A percentile compares a stretch with the other conserved stretches of the same genome.
phyloP scores from a whole-genome alignment of 2,797 vertebrate genomes.

The Mustela erminea region DNA sequence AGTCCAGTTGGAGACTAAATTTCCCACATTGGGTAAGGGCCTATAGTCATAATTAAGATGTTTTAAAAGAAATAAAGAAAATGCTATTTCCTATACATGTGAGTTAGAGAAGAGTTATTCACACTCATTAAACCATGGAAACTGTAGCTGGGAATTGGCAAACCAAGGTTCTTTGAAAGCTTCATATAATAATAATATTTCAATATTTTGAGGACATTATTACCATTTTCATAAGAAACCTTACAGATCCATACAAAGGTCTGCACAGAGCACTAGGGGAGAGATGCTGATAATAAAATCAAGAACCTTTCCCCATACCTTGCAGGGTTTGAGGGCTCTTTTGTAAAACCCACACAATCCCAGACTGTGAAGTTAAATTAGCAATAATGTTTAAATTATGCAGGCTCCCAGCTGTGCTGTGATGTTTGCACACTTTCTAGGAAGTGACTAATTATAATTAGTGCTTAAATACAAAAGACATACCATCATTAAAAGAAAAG shows the following conservation, averaged over 20 bases:
- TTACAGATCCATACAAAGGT: conserved; percentile 1
- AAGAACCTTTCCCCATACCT: not conserved
- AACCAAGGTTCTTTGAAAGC: conserved; percentile 45
- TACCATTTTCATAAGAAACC: conserved; percentile 33
- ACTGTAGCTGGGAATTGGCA: conserved; percentile 16
- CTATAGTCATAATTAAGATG: conserved; percentile 20
- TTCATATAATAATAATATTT: conserved; percentile 44
- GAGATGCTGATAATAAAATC: not conserved
- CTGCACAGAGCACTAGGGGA: not conserved
- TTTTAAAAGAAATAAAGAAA: conserved; percentile 59
- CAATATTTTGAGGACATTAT: conserved; percentile 55
- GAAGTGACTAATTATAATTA: conserved; percentile 81
- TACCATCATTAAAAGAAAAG: conserved; percentile 53
- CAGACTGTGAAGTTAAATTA: conserved; percentile 77
- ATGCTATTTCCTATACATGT: not conserved
- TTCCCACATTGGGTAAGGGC: not conserved
- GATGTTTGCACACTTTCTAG: conserved; percentile 84
- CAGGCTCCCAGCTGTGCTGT: conserved; percentile 74
- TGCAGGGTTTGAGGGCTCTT: conserved; percentile 3
- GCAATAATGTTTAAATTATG: conserved; percentile 80
- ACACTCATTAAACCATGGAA: conserved; percentile 47
- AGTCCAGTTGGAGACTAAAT: not conserved
- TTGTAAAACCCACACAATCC: conserved; percentile 69
- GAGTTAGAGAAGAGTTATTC: conserved; percentile 6
- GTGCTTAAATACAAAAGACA: conserved; percentile 78